Percentiles rank a stretch among this genome's conserved stretches.
These are phyloP conservation scores for Grantiella picta DNA, from an alignment of 2,113 vertebrate genomes.

Conservation along the genomic window DNA sequence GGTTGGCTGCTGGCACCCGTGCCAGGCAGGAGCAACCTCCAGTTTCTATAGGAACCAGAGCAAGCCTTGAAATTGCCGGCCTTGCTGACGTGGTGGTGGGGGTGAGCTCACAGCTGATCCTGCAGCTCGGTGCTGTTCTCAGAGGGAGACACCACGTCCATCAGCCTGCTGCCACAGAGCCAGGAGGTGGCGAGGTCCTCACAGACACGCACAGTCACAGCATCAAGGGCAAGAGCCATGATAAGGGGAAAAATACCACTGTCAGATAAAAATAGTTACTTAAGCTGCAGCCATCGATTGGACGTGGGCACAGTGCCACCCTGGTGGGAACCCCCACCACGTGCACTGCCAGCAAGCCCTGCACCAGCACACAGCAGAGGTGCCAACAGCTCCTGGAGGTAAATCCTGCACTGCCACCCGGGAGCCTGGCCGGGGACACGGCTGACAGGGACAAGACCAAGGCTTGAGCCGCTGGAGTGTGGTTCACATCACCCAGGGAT, in stretches of 20 bases:
- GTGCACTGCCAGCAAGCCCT: background rate
- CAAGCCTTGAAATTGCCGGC: background rate
- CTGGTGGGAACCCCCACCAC: conserved; percentile 1
- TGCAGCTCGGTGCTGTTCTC: background rate
- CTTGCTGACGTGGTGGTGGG: background rate
- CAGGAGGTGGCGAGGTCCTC: background rate
- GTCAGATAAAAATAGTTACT: background rate
- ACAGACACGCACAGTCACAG: background rate
- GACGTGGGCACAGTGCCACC: background rate
- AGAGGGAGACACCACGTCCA: background rate
- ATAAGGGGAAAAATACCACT: background rate
- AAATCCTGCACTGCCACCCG: background rate
- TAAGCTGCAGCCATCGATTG: background rate
- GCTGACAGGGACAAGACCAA: background rate
- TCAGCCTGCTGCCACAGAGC: background rate
- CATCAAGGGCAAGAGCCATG: background rate
- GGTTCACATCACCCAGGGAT: background rate
- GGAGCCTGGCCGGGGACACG: accelerated
- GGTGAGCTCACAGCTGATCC: background rate
- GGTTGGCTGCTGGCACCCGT: background rate
- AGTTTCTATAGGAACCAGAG: conserved; percentile 39
- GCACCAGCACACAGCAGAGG: background rate
- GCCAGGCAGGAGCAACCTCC: background rate
- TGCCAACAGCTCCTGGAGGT: background rate
- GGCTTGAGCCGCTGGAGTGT: accelerated